Percentiles rank a stretch among this genome's conserved stretches.
Evolutionary conservation across 2,113 vertebrate genomes (phyloP).

Genomic region (Heteronetta atricapilla): DNA sequence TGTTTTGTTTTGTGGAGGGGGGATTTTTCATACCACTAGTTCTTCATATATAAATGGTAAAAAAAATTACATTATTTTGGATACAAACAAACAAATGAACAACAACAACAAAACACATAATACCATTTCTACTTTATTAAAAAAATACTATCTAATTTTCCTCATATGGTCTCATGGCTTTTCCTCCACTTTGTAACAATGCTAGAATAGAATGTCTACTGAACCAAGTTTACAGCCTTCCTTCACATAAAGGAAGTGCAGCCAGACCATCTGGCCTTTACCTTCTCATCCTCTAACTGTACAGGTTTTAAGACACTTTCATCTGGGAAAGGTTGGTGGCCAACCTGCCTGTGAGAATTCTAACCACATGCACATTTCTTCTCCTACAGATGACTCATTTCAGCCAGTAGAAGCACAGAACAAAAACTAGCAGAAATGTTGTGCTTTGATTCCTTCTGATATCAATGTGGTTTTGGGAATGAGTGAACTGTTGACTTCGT

Average conservation of each 20-base stretch:
- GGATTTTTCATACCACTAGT: not conserved
- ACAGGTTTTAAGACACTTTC: not conserved
- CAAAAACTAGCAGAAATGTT: not conserved
- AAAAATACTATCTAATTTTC: not conserved
- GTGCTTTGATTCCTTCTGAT: not conserved
- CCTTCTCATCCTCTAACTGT: not conserved
- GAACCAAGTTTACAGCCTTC: not conserved
- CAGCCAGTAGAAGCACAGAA: not conserved
- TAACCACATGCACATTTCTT: not conserved
- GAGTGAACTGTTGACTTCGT: not conserved
- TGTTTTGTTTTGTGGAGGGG: not conserved
- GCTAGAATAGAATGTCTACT: not conserved
- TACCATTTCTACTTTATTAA: not conserved
- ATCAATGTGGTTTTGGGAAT: not conserved
- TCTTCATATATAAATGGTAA: not conserved
- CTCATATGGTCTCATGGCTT: not conserved
- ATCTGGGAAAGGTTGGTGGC: not conserved
- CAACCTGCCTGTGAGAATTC: not conserved
- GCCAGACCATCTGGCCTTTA: not conserved
- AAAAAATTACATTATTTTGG: fast-evolving
- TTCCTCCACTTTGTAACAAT: not conserved
- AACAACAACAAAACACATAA: not conserved
- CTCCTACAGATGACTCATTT: not conserved
- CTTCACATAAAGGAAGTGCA: not conserved
- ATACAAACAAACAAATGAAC: too few relatives aligned